phyloP scores from a whole-genome alignment of 2,797 vertebrate genomes.

The Alosa sapidissima region DNA sequence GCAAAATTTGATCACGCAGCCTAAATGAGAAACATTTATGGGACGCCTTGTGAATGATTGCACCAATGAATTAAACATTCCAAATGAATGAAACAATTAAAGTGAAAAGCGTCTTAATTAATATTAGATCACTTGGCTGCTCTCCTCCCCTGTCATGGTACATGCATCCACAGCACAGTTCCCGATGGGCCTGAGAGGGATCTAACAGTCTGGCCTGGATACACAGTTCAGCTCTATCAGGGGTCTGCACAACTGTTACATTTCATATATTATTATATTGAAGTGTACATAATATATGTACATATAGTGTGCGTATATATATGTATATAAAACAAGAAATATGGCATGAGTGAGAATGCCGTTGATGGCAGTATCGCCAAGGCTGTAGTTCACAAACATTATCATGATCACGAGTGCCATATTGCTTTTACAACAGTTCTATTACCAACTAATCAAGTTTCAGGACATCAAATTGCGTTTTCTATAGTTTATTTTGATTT shows the following conservation, averaged over 20 bases:
- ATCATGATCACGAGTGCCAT: no score
- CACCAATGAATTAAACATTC: constrained; percentile 10
- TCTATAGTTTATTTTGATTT: no score
- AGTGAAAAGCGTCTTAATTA: constrained; percentile 15
- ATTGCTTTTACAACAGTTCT: no score
- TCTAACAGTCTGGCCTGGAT: background rate
- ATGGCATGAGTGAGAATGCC: no score
- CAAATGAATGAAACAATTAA: constrained; percentile 22
- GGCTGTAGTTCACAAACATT: no score
- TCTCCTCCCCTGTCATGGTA: background rate
- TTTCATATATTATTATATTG: background rate
- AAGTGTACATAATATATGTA: background rate
- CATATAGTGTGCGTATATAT: no score
- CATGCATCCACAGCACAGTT: background rate
- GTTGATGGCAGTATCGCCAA: no score
- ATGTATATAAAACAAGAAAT: no score
- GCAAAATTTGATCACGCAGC: constrained; percentile 12
- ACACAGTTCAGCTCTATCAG: background rate
- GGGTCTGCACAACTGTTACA: background rate
- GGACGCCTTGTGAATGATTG: constrained; percentile 2
- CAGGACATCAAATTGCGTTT: no score
- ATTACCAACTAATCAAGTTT: no score
- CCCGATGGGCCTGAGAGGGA: background rate
- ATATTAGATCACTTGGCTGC: background rate
- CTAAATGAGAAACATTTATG: constrained; percentile 19